Percentiles rank a stretch among this genome's conserved stretches.
Conservation (phyloP, 2,113 vertebrate genomes). For the Microcebus lehilahytsara region DNA sequence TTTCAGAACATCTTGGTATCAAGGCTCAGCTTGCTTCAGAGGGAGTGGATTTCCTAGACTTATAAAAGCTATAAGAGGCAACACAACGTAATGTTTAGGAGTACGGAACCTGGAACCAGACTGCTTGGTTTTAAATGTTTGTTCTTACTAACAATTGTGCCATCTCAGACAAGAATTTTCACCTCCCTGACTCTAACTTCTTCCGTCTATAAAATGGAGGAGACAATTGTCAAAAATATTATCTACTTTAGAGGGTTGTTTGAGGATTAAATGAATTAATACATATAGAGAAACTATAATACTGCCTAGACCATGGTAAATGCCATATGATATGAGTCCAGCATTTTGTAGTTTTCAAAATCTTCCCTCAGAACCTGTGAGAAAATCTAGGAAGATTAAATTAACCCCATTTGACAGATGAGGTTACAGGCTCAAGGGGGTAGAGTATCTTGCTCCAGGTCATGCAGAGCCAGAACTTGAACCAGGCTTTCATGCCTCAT, state of each 20-base stretch:
- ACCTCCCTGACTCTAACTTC: background rate
- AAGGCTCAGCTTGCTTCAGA: constrained; percentile 30
- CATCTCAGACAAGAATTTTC: background rate
- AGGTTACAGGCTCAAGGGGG: background rate
- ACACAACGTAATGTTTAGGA: constrained; percentile 21
- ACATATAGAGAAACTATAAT: background rate
- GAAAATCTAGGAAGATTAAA: background rate
- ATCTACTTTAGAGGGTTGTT: background rate
- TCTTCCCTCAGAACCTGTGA: background rate
- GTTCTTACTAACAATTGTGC: background rate
- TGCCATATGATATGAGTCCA: background rate
- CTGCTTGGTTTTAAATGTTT: background rate
- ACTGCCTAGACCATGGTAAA: background rate
- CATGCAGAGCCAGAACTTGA: constrained; percentile 35
- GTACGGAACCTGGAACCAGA: background rate
- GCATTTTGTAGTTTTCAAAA: constrained; percentile 23
- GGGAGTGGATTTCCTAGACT: constrained; percentile 43
- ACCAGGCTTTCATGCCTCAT: constrained; percentile 21
- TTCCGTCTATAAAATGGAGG: constrained; percentile 16
- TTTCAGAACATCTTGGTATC: constrained; percentile 53
- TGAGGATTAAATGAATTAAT: constrained; percentile 33
- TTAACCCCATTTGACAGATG: constrained; percentile 22
- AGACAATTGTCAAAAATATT: background rate
- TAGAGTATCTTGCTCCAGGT: background rate
- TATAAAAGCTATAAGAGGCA: constrained; percentile 54